These are phyloP conservation scores for Drosophila malerkotliana DNA, from an alignment of 1,140 invertebrate genomes.

Conservation along the genomic window DNA sequence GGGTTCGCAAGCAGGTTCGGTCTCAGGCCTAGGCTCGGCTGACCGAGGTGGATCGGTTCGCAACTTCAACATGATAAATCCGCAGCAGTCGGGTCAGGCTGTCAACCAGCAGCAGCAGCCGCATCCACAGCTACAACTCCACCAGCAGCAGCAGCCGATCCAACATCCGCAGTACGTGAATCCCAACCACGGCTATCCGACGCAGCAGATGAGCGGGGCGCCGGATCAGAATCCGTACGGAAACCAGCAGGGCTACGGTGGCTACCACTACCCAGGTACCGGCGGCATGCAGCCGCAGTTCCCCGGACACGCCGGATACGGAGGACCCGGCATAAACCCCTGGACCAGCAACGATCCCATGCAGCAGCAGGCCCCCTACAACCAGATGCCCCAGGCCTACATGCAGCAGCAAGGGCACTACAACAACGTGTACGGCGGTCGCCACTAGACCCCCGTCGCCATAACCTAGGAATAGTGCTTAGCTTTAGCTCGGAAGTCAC, in stretches of 20 bases:
- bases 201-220: neutral
- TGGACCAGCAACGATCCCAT: conserved; percentile 56
- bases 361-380: conserved; percentile 27
- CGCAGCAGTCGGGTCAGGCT: neutral
- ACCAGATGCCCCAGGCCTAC: conserved; percentile 39
- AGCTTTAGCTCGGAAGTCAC: neutral
- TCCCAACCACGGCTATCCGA: neutral
- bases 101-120: conserved; percentile 21
- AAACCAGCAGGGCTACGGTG: conserved; percentile 10
- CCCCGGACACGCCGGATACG: neutral
- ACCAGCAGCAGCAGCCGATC: conserved; percentile 16
- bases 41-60: conserved; percentile 32
- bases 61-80: conserved; percentile 20
- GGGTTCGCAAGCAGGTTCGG: neutral
- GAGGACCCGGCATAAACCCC: conserved; percentile 38
- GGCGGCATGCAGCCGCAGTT: conserved; percentile 29
- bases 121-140: conserved; percentile 1
- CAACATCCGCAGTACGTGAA: neutral
- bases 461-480: neutral
- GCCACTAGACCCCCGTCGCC: conserved; percentile 25
- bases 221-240: conserved; percentile 15
- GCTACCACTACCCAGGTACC: conserved; percentile 22
- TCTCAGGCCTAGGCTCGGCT: neutral
- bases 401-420: conserved; percentile 54
- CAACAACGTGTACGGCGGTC: conserved; percentile 53